Evolutionary conservation across 2,797 vertebrate genomes (phyloP).

Genomic region (Prionace glauca): DNA sequence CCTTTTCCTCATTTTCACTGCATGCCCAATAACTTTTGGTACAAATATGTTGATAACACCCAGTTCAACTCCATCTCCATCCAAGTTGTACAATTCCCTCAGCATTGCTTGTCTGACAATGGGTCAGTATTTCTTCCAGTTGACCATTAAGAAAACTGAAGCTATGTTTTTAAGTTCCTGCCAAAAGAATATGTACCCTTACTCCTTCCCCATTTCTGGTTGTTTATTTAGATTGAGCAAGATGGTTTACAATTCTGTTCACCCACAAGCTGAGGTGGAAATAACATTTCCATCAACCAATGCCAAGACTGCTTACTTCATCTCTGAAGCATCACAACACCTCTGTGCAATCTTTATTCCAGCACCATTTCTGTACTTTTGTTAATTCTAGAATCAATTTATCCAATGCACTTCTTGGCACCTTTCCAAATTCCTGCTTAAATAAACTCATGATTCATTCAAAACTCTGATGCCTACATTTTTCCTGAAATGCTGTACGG

Average conservation of each 20-base stretch:
- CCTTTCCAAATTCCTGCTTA: not conserved
- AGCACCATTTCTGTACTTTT: not conserved
- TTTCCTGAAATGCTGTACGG: not conserved
- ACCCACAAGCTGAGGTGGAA: not conserved
- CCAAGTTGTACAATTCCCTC: not conserved
- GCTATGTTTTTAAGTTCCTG: not conserved
- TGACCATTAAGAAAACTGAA: not conserved
- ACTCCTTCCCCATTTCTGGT: not conserved
- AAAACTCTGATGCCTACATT: not conserved
- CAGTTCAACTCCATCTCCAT: not conserved
- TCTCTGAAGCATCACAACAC: not conserved
- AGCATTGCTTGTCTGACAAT: not conserved
- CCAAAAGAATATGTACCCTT: not conserved
- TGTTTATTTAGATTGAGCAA: not conserved
- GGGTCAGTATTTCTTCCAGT: not conserved
- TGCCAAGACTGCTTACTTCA: not conserved
- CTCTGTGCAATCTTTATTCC: not conserved
- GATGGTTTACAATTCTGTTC: not conserved
- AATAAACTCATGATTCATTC: not conserved
- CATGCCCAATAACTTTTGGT: not conserved
- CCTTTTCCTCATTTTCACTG: not conserved
- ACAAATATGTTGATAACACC: not conserved
- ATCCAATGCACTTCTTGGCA: not conserved
- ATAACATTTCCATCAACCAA: not conserved
- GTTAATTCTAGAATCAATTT: not conserved